phyloP scores from a whole-genome alignment of 2,797 vertebrate genomes.

The Chrosomus eos region DNA sequence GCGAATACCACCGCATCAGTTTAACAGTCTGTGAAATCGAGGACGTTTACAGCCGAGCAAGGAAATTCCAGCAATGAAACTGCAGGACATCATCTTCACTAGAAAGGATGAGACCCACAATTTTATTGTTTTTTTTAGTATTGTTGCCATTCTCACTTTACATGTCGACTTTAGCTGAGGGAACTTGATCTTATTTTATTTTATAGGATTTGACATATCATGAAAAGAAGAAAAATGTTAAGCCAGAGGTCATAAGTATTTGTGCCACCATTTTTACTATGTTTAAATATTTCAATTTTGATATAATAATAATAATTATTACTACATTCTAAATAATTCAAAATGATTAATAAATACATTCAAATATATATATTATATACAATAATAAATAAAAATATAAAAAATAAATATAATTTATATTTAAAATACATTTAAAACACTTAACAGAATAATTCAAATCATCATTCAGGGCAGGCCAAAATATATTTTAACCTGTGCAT shows the following conservation, averaged over 20 bases:
- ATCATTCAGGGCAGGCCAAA: not conserved
- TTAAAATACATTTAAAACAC: too few relatives aligned
- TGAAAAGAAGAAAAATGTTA: not conserved
- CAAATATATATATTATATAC: too few relatives aligned
- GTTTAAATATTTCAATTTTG: not conserved
- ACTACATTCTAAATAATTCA: not conserved
- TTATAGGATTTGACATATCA: not conserved
- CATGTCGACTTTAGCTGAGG: not conserved
- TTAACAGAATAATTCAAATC: not conserved
- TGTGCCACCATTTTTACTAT: too few relatives aligned
- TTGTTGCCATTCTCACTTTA: not conserved
- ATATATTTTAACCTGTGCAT: not conserved
- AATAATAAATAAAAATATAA: too few relatives aligned
- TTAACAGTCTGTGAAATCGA: conserved; percentile 37
- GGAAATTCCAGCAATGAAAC: conserved; percentile 26
- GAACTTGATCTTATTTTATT: not conserved
- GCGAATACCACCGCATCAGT: not conserved
- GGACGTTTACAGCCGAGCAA: conserved; percentile 14
- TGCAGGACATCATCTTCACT: not conserved
- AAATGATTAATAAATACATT: not conserved
- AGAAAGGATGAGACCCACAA: not conserved
- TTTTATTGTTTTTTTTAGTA: not conserved
- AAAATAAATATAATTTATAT: too few relatives aligned
- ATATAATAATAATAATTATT: not conserved
- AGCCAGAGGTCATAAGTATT: not conserved